These are phyloP conservation scores for Lasioglossum villosulum DNA, from an alignment of 2,888 invertebrate species.

Conservation along the genomic window DNA sequence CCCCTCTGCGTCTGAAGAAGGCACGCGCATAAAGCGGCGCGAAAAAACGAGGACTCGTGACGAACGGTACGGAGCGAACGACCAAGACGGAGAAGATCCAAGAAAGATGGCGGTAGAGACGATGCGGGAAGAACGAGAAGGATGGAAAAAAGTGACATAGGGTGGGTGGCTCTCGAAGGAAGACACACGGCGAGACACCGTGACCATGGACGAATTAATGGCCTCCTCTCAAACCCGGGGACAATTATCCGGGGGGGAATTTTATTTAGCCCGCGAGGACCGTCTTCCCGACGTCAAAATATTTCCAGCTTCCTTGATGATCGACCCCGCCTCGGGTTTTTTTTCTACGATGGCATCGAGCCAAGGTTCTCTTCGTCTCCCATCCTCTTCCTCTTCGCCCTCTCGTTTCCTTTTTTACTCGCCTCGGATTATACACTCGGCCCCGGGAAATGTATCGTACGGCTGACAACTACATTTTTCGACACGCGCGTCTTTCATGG, in stretches of 20 bases:
- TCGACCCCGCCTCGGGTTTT: slow-evolving; percentile 50
- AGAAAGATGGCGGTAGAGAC: not conserved
- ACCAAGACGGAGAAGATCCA: not conserved
- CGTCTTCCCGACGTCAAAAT: slow-evolving; percentile 63
- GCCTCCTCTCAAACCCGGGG: slow-evolving; percentile 48
- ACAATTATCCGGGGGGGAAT: slow-evolving; percentile 70
- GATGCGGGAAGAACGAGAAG: not conserved
- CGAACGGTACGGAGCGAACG: slow-evolving; percentile 20
- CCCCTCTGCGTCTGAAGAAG: slow-evolving; percentile 59
- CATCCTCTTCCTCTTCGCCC: not conserved
- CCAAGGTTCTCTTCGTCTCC: slow-evolving; percentile 43
- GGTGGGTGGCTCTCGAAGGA: slow-evolving; percentile 35
- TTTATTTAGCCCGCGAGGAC: slow-evolving; percentile 62
- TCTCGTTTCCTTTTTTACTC: slow-evolving; percentile 11
- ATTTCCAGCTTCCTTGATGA: slow-evolving; percentile 69
- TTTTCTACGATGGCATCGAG: slow-evolving; percentile 51
- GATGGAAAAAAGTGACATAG: not conserved
- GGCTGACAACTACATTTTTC: slow-evolving; percentile 68
- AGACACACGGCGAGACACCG: slow-evolving; percentile 64
- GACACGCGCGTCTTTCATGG: slow-evolving; percentile 48
- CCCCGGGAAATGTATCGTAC: slow-evolving; percentile 61
- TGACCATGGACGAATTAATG: slow-evolving; percentile 69
- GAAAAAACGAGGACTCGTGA: slow-evolving; percentile 51
- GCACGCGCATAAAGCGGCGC: slow-evolving; percentile 66
- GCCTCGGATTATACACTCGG: slow-evolving; percentile 45